A percentile compares a stretch with the other conserved stretches of the same genome.
These are phyloP conservation scores for Platyura marginata DNA, from an alignment of 1,140 invertebrate genomes.

Conservation along the genomic window DNA sequence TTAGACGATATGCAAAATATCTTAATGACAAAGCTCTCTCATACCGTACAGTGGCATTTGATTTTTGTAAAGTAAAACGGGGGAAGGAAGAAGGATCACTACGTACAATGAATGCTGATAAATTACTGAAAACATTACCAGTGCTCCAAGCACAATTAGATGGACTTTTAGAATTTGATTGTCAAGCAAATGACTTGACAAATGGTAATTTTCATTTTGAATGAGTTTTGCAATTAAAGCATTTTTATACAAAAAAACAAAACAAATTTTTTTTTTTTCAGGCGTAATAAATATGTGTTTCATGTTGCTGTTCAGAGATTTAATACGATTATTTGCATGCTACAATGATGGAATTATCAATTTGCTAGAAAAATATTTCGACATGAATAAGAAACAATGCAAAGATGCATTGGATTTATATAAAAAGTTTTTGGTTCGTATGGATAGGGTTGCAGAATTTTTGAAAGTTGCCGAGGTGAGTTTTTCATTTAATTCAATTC, in stretches of 20 bases:
- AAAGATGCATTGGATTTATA: slow-evolving; percentile 96
- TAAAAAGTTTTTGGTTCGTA: slow-evolving; percentile 96
- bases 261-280: too few relatives aligned
- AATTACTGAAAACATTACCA: slow-evolving; percentile 91
- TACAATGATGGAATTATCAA: slow-evolving; percentile 99
- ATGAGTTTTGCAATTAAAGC: too few relatives aligned
- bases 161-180: slow-evolving; percentile 93
- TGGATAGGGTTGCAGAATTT: slow-evolving; percentile 98
- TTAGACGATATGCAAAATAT: slow-evolving; percentile 95
- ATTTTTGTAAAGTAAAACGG: slow-evolving; percentile 99
- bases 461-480: slow-evolving; percentile 85
- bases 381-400: slow-evolving; percentile 99
- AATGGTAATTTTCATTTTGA: too few relatives aligned
- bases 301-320: slow-evolving; percentile 94
- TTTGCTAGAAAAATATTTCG: slow-evolving; percentile 97
- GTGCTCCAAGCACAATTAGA: slow-evolving; percentile 91
- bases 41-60: slow-evolving; percentile 95
- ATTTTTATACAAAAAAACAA: too few relatives aligned
- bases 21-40: slow-evolving; percentile 97
- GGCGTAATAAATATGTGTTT: slow-evolving; percentile 94
- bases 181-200: slow-evolving; percentile 86
- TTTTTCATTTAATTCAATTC: slow-evolving; percentile 3
- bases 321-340: slow-evolving; percentile 96
- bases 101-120: slow-evolving; percentile 93
- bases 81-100: slow-evolving; percentile 95